phyloP scores from a whole-genome alignment of 2,888 invertebrate species.

The Synergus gifuensis region DNA sequence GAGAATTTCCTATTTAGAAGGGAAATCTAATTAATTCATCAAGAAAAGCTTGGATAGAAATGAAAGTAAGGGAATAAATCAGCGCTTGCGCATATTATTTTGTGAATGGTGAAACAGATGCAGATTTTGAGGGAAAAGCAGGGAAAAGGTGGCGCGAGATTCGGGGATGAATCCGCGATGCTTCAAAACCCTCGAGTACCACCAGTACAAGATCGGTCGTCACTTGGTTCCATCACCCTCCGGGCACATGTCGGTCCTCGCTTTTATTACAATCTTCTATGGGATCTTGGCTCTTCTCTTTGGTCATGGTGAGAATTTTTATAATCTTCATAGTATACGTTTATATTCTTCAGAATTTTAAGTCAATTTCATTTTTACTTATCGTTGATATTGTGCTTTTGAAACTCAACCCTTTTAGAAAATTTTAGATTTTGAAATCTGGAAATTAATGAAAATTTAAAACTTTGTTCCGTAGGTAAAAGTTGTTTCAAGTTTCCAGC shows the following conservation, averaged over 20 bases:
- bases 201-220: slow-evolving; percentile 61
- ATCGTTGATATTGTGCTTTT: neutral
- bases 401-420: too few species aligned
- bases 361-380: neutral
- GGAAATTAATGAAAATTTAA: too few species aligned
- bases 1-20: slow-evolving; percentile 8
- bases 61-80: neutral
- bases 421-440: too few species aligned
- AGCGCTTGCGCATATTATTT: slow-evolving; percentile 64
- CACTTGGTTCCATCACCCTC: slow-evolving; percentile 56
- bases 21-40: slow-evolving; percentile 15
- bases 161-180: slow-evolving; percentile 63
- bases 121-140: slow-evolving; percentile 53
- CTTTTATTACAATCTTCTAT: slow-evolving; percentile 55
- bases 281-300: slow-evolving; percentile 59
- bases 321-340: neutral
- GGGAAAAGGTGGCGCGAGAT: slow-evolving; percentile 63
- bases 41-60: slow-evolving; percentile 1
- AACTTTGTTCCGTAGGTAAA: neutral
- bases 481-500: neutral
- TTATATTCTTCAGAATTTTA: slow-evolving; percentile 5
- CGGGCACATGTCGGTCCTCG: slow-evolving; percentile 62
- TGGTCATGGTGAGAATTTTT: slow-evolving; percentile 55
- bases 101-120: slow-evolving; percentile 44
- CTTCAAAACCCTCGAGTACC: slow-evolving; percentile 58